A percentile compares a stretch with the other conserved stretches of the same genome.
These are phyloP conservation scores for Thereva unica DNA, from an alignment of 2,888 invertebrate species.

Conservation along the genomic window DNA sequence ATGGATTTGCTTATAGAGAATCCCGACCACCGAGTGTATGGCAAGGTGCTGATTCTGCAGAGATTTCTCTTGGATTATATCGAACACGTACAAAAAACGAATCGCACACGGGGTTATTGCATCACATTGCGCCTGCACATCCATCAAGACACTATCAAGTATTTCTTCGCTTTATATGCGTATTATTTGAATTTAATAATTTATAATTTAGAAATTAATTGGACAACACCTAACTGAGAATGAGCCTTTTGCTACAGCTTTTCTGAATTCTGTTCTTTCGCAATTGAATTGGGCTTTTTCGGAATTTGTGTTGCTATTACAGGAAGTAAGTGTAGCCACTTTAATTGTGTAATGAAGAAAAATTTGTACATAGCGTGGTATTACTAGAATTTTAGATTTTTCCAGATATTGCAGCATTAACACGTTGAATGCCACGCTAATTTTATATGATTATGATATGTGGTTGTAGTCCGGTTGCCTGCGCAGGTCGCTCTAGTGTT, in stretches of 20 bases:
- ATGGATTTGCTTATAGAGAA: conserved; percentile 76
- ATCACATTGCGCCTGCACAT: conserved; percentile 57
- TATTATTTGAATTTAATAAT: not conserved
- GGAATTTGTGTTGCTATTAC: conserved; percentile 82
- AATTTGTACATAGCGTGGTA: too few species aligned
- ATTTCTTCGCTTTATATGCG: conserved; percentile 9
- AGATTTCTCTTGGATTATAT: conserved; percentile 51
- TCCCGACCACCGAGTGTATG: conserved; percentile 62
- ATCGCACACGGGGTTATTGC: conserved; percentile 56
- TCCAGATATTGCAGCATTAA: not conserved
- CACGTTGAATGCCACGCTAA: too few species aligned
- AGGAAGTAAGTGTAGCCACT: conserved; percentile 63
- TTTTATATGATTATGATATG: too few species aligned
- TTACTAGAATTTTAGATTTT: not conserved
- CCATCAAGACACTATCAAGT: conserved; percentile 55
- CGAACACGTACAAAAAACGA: conserved; percentile 56
- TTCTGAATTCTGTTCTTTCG: conserved; percentile 77
- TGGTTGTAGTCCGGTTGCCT: too few species aligned
- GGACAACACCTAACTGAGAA: conserved; percentile 65
- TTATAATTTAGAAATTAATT: conserved; percentile 63
- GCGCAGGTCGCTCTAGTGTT: too few species aligned
- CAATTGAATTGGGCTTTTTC: conserved; percentile 89
- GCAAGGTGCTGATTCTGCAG: conserved; percentile 58
- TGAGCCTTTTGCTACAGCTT: conserved; percentile 68
- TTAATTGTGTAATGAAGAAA: too few species aligned